Base-by-base conservation (phyloP, 2,888 invertebrate genomes). In the Schizotus pectinicornis region DNA sequence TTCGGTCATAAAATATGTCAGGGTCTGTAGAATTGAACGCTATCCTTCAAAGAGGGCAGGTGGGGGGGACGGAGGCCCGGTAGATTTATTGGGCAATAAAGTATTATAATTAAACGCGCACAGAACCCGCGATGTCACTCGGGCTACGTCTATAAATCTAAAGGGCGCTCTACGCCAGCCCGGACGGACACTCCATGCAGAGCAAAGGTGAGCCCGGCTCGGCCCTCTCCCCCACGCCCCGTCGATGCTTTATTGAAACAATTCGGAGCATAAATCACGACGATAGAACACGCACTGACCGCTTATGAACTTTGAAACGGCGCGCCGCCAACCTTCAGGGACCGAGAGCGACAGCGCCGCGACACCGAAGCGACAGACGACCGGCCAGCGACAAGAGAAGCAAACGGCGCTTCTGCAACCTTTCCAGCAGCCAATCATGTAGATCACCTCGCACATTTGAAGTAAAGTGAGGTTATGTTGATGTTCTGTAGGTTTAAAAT, bases 21-120 rank as follows among this genome's bases (percentile, higher is more conserved):
- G 84, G 80, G 79, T 80, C 80, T 81, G 82, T 81, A 83, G 86
- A 86, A 86, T 86, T 85, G 86, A 86, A 85, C 85, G 85, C 85
- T 85, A 86, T 86, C 86, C 81, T 79, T 81, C 81, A 81, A 81
- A 80, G 79, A 75, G 71, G 71, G 73, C 68, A 65, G 70, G 75
- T 66, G 77, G 80, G 82, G n/a, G 81, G 80, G 80, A 46, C 81
- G 79, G 73, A 75, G 70, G 70, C 71, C 81, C 74, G 76, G 72
- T 81, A 87, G 87, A 88, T 88, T 88, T 87, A 88, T 87, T 85
- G 86, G 85, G 85, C 87, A 86, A 87, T 88, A 87, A 87, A 88
- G 87, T 87, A 88, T 88, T 87, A 87, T 88, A 88, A 87, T 88
- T 87, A 88, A 88, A 87, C 86, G 86, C 84, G 81, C 79, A 77